These are phyloP conservation scores for Pandemis heparana DNA, from an alignment of 2,888 invertebrate species.

Conservation along the genomic window DNA sequence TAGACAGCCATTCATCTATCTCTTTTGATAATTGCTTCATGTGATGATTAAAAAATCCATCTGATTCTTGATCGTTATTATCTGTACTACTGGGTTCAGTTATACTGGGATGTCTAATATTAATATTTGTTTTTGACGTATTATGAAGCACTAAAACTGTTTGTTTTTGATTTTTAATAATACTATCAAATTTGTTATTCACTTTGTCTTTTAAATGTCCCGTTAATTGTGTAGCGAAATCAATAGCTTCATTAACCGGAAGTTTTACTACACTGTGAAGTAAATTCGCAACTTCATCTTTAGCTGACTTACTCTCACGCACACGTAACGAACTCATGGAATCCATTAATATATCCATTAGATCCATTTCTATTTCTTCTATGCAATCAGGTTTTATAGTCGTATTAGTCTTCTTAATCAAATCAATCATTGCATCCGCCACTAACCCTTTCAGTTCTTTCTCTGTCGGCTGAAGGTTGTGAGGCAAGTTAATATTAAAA, in stretches of 20 bases:
- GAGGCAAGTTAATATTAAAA: not conserved
- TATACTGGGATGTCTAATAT: not conserved
- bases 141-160: constrained; percentile 57
- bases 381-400: constrained; percentile 47
- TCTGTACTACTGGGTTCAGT: constrained; percentile 36
- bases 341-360: constrained; percentile 56
- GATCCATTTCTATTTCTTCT: constrained; percentile 57
- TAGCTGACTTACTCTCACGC: constrained; percentile 50
- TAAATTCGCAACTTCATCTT: constrained; percentile 53
- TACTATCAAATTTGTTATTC: constrained; percentile 41
- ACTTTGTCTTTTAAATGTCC: constrained; percentile 49
- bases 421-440: constrained; percentile 51
- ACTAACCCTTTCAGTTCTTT: constrained; percentile 56
- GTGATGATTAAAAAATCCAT: constrained; percentile 50
- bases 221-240: constrained; percentile 53
- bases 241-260: constrained; percentile 52
- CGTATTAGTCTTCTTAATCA: constrained; percentile 50
- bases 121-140: constrained; percentile 37
- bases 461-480: constrained; percentile 51
- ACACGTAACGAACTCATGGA: constrained; percentile 52
- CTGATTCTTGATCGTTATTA: constrained; percentile 50
- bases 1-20: constrained; percentile 66
- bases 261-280: constrained; percentile 54
- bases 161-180: constrained; percentile 45
- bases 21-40: constrained; percentile 55